Base-by-base conservation (phyloP, 30 jellyfish, hydroid and myxozoan genomes). In the Chrysaora quinquecirrha region DNA sequence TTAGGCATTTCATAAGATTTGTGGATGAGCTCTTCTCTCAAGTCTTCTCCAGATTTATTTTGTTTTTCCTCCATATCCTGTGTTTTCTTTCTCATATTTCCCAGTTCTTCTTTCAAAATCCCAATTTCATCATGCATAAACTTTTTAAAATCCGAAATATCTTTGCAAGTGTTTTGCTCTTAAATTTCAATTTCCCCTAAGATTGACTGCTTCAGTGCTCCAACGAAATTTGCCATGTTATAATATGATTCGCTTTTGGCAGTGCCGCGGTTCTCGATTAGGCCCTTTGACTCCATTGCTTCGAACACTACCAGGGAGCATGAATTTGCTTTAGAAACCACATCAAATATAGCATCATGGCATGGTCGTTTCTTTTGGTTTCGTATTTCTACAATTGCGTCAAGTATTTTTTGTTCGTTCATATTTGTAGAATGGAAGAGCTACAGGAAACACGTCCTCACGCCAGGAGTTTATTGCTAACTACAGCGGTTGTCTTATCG, bases 211-310 rank as follows among this genome's bases (percentile, higher is more conserved):
- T 34, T 67, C 64, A 67, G 80, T 3, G 78, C 78, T 27, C 78
- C n/a, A n/a, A n/a, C n/a, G n/a, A n/a, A n/a, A n/a, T n/a, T n/a
- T n/a, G n/a, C n/a, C n/a, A n/a, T n/a, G 78, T 27, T 27, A 66
- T 66, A 66, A 31, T 66, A 66, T 4, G 78, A 66, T 34, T 32
- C 78, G 61, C 78, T 66, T 66, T 43, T 66, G 54, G 63, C 78
- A 19, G 54, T 66, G 63, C 54, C 78, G 33, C 63, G 63, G 78
- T 66, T 66, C 63, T 66, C 78, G 78, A 66, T 66, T 66, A 30
- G 78, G 78, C 78, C 78, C 64, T 27, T 66, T 66, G 78, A 27
- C 78, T 66, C 78, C 78, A 66, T 66, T 34, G 58, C 78, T 2
- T 66, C 58, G 63, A 66, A 66, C 52, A 27, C 58, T 34, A 66